Evolutionary conservation across 2,888 invertebrate species (phyloP), one percentile per base, ranked within the genome.

Genomic region (Scaptomyza flava): DNA sequence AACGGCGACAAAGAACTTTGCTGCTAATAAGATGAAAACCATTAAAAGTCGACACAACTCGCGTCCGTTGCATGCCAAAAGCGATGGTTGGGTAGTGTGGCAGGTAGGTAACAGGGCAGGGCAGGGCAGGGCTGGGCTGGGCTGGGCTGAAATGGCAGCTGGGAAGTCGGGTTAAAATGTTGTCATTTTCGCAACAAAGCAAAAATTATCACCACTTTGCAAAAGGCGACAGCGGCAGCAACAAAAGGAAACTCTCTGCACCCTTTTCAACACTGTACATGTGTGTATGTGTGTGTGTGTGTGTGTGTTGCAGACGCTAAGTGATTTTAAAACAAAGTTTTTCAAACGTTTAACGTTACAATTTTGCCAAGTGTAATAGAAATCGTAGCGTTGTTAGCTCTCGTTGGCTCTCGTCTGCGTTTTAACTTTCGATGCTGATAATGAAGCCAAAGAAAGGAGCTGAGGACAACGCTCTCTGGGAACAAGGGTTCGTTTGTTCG

Each of bases 11-110:
- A 79, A 80, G 83, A 90, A 87, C 89, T 83, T 89, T 87, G 72
- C 85, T 88, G 80, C 90, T 89, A 89, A 89, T 89, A 89, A 90
- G 87, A 88, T 85, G 85, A 89, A 87, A 89, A 82, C 85, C 89
- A 85, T 89, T 85, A 85, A 87, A 85, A 79, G 83, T 88, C 89
- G 87, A 82, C 88, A 82, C 88, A 82, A 82, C 86, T 87, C 86
- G 88, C 82, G 86, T 87, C 70, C 88, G 77, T 71, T 81, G 88
- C 87, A 81, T 71, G 71, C 68, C 62, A 62, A 50, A 41, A 27
- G 43, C 50, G 51, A n/a, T 17, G 14, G 1, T 1, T 0, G 20
- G 20, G 8, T 0, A 6, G 12, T 9, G 7, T 38, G n/a, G 3
- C 5, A 30, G 43, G n/a, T 8, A 50, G 9, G 36, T 33, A 11